Percentiles rank a stretch among this genome's conserved stretches.
phyloP scores from a whole-genome alignment of 1,140 invertebrate species.

The Zaprionus tsacasi region DNA sequence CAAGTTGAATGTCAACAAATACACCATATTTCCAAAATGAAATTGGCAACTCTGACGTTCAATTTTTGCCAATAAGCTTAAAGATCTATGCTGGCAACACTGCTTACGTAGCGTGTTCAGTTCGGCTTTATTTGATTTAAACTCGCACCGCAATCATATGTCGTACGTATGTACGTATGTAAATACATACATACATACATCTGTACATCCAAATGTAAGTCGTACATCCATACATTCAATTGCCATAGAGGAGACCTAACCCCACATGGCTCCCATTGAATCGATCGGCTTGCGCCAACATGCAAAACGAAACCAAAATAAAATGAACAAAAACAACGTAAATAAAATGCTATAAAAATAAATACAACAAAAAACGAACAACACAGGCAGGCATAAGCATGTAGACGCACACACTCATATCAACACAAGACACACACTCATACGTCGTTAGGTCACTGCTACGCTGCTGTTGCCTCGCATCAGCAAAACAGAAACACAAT shows the following conservation, averaged over 20 bases:
- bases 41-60: conserved; percentile 26
- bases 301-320: conserved; percentile 81
- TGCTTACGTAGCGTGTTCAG: conserved; percentile 33
- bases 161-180: conserved; percentile 4
- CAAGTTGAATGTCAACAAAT: conserved; percentile 4
- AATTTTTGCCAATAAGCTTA: conserved; percentile 37
- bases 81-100: conserved; percentile 33
- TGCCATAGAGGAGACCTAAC: conserved; percentile 24
- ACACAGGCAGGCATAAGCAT: conserved; percentile 41
- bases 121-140: conserved; percentile 38
- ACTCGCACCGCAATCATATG: conserved; percentile 21
- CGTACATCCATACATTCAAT: conserved; percentile 16
- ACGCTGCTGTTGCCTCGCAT: conserved; percentile 54
- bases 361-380: conserved; percentile 72
- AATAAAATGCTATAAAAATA: conserved; percentile 62
- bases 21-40: neutral
- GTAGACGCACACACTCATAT: conserved; percentile 19
- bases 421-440: conserved; percentile 28
- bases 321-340: conserved; percentile 76
- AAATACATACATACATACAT: conserved; percentile 1
- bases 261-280: conserved; percentile 70
- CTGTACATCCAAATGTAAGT: conserved; percentile 5
- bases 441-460: conserved; percentile 65
- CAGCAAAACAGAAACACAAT: conserved; percentile 78
- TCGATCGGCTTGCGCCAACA: conserved; percentile 76